Evolutionary conservation across 2,888 invertebrate species (phyloP).

Genomic region (Platycheirus albimanus): DNA sequence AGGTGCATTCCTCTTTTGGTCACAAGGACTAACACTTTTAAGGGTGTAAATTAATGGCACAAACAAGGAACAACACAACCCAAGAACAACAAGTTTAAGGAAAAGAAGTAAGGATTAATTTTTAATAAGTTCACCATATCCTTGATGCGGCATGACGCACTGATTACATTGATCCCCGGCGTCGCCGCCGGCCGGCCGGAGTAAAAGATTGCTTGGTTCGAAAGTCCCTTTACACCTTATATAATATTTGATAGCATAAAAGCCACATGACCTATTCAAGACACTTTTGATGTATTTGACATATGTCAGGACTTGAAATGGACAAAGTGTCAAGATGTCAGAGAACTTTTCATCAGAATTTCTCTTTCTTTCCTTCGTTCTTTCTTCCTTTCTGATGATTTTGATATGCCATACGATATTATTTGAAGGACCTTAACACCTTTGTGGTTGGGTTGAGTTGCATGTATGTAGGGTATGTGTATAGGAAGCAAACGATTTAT

Average conservation of each 20-base stretch:
- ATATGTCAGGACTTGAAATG: slow-evolving; percentile 47
- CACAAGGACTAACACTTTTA: slow-evolving; percentile 1
- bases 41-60: slow-evolving; percentile 46
- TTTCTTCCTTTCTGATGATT: no score
- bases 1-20: slow-evolving; percentile 28
- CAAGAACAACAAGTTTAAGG: background rate
- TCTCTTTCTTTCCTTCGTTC: no score
- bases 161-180: background rate
- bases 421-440: background rate
- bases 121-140: slow-evolving; percentile 31
- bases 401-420: no score
- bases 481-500: slow-evolving; percentile 47
- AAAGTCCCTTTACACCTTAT: background rate
- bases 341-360: slow-evolving; percentile 42
- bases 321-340: slow-evolving; percentile 63
- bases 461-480: no score
- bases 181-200: no score
- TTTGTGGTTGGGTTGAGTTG: slow-evolving; percentile 29
- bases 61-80: slow-evolving; percentile 38
- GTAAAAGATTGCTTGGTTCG: no score
- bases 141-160: background rate
- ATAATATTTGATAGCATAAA: background rate
- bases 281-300: slow-evolving; percentile 60
- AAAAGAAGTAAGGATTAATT: slow-evolving; percentile 26
- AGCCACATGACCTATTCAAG: slow-evolving; percentile 10